Evolutionary conservation across 2,797 vertebrate species (phyloP), one percentile per base, ranked within the genome.

Genomic region (Notoglanidium macrostoma): DNA sequence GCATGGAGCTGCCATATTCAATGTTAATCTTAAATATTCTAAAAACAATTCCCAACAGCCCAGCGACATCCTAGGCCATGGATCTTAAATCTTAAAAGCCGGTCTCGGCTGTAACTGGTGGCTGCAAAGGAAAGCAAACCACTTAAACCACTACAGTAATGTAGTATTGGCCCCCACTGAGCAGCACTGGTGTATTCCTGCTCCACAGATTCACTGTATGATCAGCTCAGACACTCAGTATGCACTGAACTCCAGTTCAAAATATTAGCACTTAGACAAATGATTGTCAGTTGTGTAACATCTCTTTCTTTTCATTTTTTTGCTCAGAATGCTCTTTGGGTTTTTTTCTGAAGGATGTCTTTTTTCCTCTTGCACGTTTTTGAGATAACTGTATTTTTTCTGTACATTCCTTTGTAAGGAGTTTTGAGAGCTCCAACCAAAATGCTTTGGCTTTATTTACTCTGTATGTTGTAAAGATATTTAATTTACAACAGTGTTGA

Each of bases 401-500:
- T 63, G 57, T 63, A n/a, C 35, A n/a, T 81, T 81, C 57, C 57
- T 46, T 63, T 44, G 78, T n/a, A 81, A 63, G 35, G 78, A n/a
- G 78, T 63, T 81, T 81, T 17, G 78, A 46, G 11, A 14, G 35
- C 32, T 80, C 57, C 78, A 44, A 44, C 32, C 78, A 40, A 61
- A 81, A 81, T 2, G 57, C 35, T 80, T 88, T 88, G 85, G 83
- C 89, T 85, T 88, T 91, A 89, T 89, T 84, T 40, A 82, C 49
- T 81, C 83, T 89, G 67, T 89, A 81, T 61, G 65, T 65, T 78
- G 72, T 90, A 87, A 85, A 86, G 61, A 73, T 81, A 59, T 82
- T 84, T 86, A 32, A 76, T 83, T 80, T 88, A 68, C 55, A 54
- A 61, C 44, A 5, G 21, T 85, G 68, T 89, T 74, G 49, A 59